phyloP scores from a whole-genome alignment of 2,113 vertebrate genomes.

The Gobiocypris rarus region DNA sequence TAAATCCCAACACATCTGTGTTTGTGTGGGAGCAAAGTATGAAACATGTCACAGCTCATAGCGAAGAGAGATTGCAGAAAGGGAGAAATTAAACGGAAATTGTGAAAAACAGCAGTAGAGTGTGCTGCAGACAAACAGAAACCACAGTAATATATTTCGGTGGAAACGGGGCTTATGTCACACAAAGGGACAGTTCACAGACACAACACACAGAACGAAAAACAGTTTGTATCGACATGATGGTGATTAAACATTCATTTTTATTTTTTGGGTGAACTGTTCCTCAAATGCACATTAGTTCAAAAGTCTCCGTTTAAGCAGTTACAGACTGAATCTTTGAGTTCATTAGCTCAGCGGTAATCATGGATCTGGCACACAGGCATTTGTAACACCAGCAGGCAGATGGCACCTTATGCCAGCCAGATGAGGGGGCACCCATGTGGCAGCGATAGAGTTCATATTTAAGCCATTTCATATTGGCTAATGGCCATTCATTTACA shows the following conservation, averaged over 20 bases:
- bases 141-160: neutral
- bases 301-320: neutral
- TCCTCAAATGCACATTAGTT: constrained; percentile 6
- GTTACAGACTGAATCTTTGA: neutral
- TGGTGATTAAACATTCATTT: neutral
- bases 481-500: constrained; percentile 44
- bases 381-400: constrained; percentile 31
- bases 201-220: neutral
- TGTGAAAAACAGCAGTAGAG: neutral
- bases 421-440: constrained; percentile 42
- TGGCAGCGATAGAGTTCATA: constrained; percentile 21
- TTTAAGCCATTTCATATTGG: constrained; percentile 35
- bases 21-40: constrained; percentile 16
- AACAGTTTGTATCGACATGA: neutral
- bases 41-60: neutral
- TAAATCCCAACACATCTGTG: constrained; percentile 23
- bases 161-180: too few species aligned
- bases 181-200: neutral
- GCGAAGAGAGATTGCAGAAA: neutral
- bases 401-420: constrained; percentile 47
- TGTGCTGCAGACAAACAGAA: neutral
- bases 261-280: neutral
- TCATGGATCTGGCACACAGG: constrained; percentile 9
- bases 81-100: neutral
- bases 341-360: constrained; percentile 16